Conservation (phyloP, 2,888 invertebrate species). For the Thalpophila matura region DNA sequence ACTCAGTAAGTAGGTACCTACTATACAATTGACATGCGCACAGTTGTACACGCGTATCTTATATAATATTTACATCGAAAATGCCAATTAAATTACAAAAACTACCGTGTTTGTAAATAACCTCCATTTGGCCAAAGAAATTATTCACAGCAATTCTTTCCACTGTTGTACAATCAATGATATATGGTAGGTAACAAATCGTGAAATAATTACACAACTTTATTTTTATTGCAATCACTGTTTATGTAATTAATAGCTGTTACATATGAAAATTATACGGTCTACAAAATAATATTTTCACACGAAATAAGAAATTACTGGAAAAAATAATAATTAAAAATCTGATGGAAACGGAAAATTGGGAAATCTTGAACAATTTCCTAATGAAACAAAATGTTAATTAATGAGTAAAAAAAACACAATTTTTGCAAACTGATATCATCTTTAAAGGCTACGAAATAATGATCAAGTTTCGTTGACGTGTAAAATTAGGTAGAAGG, state of each 20-base stretch:
- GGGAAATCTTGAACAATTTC: slow-evolving; percentile 15
- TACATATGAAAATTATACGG: slow-evolving; percentile 8
- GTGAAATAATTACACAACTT: slow-evolving; percentile 49
- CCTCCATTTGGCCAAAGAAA: slow-evolving; percentile 45
- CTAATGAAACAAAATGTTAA: slow-evolving; percentile 31
- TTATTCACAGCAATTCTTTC: slow-evolving; percentile 58
- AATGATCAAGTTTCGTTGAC: slow-evolving; percentile 35
- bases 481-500: slow-evolving; percentile 25
- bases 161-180: slow-evolving; percentile 36
- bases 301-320: not conserved
- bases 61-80: slow-evolving; percentile 37
- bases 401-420: slow-evolving; percentile 28
- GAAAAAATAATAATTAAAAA: not conserved
- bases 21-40: not conserved
- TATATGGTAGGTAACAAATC: slow-evolving; percentile 51
- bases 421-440: slow-evolving; percentile 25
- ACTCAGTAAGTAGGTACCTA: too few species aligned
- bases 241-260: slow-evolving; percentile 39
- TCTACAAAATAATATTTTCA: slow-evolving; percentile 16
- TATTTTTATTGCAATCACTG: slow-evolving; percentile 21
- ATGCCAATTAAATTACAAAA: slow-evolving; percentile 40
- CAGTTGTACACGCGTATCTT: slow-evolving; percentile 6
- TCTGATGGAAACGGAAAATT: slow-evolving; percentile 10
- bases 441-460: slow-evolving; percentile 30
- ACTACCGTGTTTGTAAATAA: slow-evolving; percentile 38